Conservation (phyloP, 1,140 invertebrate species). For the Lutraria rhynchaena region DNA sequence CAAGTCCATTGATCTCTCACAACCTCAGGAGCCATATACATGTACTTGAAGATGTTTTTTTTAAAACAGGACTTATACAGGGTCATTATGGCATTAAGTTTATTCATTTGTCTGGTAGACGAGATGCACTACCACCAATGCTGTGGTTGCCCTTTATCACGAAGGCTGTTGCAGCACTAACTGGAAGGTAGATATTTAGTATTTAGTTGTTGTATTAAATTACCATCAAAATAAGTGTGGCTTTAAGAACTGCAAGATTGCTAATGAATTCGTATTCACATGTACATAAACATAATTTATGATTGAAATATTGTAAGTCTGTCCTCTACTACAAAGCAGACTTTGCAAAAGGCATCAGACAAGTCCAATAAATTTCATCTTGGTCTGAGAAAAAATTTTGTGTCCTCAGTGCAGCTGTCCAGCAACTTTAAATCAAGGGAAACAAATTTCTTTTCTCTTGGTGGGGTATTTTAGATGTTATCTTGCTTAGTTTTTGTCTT, state of each 20-base stretch:
- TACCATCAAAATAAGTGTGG: background rate
- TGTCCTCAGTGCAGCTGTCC: too few species aligned
- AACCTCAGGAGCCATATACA: too few species aligned
- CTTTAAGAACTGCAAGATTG: background rate
- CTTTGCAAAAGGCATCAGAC: background rate
- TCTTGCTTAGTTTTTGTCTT: too few species aligned
- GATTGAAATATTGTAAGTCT: background rate
- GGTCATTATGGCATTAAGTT: too few species aligned
- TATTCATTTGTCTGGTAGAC: constrained; percentile 19
- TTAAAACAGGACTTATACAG: too few species aligned
- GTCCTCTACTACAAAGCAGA: background rate
- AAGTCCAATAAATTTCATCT: background rate
- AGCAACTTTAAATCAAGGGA: too few species aligned
- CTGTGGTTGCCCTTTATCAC: constrained; percentile 9
- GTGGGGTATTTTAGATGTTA: too few species aligned
- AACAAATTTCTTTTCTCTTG: too few species aligned
- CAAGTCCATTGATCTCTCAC: too few species aligned
- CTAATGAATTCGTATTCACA: background rate
- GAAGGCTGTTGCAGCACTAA: constrained; percentile 25
- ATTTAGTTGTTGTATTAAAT: background rate
- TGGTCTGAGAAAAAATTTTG: too few species aligned
- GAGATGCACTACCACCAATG: constrained; percentile 24
- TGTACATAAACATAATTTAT: background rate
- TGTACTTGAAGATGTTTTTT: too few species aligned
- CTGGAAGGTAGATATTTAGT: constrained; percentile 34